Evolutionary conservation across 2,797 vertebrate species (phyloP).

Genomic region (Betta splendens): DNA sequence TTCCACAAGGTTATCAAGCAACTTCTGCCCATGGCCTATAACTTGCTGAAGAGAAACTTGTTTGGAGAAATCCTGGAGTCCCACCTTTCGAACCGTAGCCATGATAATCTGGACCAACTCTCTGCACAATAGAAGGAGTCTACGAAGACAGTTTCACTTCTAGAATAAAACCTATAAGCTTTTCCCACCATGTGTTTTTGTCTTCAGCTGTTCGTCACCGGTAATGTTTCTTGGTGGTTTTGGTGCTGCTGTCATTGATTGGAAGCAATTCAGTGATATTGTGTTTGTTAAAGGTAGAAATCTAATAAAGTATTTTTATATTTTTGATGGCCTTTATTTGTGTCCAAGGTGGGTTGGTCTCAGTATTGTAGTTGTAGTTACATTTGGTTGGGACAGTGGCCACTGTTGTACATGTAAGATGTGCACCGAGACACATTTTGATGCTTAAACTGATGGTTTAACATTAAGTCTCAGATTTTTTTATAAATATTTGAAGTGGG

Average conservation of each 20-base stretch:
- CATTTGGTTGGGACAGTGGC: too few relatives aligned
- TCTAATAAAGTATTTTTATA: constrained; percentile 84
- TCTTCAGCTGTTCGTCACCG: constrained; percentile 45
- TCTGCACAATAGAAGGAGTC: constrained; percentile 56
- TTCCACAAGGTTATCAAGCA: constrained; percentile 95
- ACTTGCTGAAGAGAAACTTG: constrained; percentile 86
- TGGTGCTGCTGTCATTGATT: constrained; percentile 64
- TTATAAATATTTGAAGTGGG: too few relatives aligned
- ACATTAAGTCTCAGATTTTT: too few relatives aligned
- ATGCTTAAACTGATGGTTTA: too few relatives aligned
- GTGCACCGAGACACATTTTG: too few relatives aligned
- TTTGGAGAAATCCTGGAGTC: constrained; percentile 91
- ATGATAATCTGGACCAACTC: constrained; percentile 86
- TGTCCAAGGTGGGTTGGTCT: background rate
- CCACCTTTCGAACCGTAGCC: constrained; percentile 85
- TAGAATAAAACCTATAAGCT: constrained; percentile 46
- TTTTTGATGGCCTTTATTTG: constrained; percentile 55
- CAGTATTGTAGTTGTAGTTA: too few relatives aligned
- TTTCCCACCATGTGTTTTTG: constrained; percentile 45
- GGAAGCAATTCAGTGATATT: constrained; percentile 51
- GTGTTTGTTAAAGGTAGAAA: constrained; percentile 69
- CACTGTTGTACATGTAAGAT: too few relatives aligned
- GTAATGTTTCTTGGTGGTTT: constrained; percentile 55
- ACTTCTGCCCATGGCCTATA: constrained; percentile 93
- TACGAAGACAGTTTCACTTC: constrained; percentile 27